Evolutionary conservation across 2,888 invertebrate genomes (phyloP), one percentile per base, ranked within the genome.

Genomic region (Volucella inanis): DNA sequence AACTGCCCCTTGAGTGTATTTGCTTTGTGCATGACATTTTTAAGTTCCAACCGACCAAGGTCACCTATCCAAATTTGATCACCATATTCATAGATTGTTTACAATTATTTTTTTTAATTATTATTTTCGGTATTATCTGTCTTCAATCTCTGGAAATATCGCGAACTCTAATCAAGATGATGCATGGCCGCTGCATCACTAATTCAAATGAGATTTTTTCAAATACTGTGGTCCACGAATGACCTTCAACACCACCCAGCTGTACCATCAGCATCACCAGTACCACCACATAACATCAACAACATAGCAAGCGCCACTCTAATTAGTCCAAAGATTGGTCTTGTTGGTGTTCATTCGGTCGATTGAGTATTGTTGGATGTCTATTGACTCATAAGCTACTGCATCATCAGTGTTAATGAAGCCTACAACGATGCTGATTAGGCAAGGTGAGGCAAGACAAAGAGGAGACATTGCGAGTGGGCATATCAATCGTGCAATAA

Each of bases 401-500:
- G 62, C 64, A 74, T 55, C 74, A 74, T 64, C 55, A 45, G 59
- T 43, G 43, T 52, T 52, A 8, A 50, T 18, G 22, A 31, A 45
- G 15, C 22, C 45, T 14, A 43, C 43, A 9, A 38, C 22, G 57
- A 57, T 39, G 43, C 18, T 18, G 61, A 41, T n/a, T 45, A 50
- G 52, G 61, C 43, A 64, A 70, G 47, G 22, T 57, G 43, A 64
- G 59, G 61, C 65, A 52, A 49, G 62, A 57, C 64, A 76, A 76
- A 31, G 31, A 31, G 31, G 31, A 31, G 31, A 31, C 31, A 31
- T 31, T 6, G 6, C 31, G 31, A 31, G 57, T 61, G 65, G 65
- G 52, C 59, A 41, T 77, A 82, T 82, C 76, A 77, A 82, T 82
- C 77, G 82, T 72, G 77, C 82, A 77, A 72, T 71, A 71, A 82